Evolutionary conservation across 2,113 vertebrate genomes (phyloP), one percentile per base, ranked within the genome.

Genomic region (Ramphastos sulfuratus): DNA sequence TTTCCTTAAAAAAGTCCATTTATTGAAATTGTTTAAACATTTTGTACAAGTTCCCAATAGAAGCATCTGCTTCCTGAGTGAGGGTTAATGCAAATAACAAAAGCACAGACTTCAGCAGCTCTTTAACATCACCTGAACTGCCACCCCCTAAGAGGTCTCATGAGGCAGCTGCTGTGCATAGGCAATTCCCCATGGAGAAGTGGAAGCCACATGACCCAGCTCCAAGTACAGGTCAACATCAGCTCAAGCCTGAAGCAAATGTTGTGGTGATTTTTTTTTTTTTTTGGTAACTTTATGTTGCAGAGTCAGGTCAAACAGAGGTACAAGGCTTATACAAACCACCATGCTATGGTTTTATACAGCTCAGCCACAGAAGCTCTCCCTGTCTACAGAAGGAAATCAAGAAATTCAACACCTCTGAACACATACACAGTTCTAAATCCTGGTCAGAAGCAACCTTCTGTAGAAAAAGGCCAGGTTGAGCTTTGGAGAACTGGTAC

Each of bases 21-120:
- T 98, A 97, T 97, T 98, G 97, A 97, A 98, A 98, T 96, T 83
- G 70, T 95, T 97, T 87, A 95, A 97, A 96, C 95, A 95, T 82
- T 98, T 97, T 97, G 92, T 97, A 98, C 97, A 98, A 96, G 94
- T 94, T 97, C 78, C 92, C 93, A 86, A 95, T 92, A 94, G 67
- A 97, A 94, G 96, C 91, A 24, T 92, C 91, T 95, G 87, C 64
- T 91, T 77, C 86, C 93, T 86, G 91, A 82, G 94, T 95, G 55
- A 92, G 87, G 65, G 88, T 91, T 83, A 78, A 93, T 93, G 73
- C n/a, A 94, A 95, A 70, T 91, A 97, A 97, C 56, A 95, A 84
- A 96, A 97, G 93, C 92, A 97, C 58, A 78, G 85, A 90, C 93
- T 76, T 82, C 89, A 70, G 56, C 71, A 59, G 70, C 73, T 84